Evolutionary conservation across 2,888 invertebrate species (phyloP), one percentile per base, ranked within the genome.

Genomic region (Hydroisotoma schaefferi): DNA sequence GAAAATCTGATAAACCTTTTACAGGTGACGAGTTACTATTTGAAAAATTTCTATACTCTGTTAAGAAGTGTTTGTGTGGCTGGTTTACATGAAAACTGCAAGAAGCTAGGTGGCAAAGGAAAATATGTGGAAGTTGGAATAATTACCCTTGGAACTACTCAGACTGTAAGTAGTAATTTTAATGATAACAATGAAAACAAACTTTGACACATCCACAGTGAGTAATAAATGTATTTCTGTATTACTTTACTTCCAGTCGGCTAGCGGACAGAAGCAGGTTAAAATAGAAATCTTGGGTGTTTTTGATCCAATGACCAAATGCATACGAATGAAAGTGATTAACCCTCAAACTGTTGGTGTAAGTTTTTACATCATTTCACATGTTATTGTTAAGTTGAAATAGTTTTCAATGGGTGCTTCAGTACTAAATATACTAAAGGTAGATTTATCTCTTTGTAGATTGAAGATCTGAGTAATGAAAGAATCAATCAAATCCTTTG

Each of bases 281-380:
- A 90, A 90, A 76, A 90, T 92, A 0, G 91, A 92, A 77, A 90
- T 93, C 5, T 79, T 93, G 47, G 92, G 92, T 0, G 86, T 90
- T 2, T 78, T 90, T 63, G 90, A 93, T 77, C 83, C 85, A 4
- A 80, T 82, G 3, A 85, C 86, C 23, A 87, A 87, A 77, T 78
- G 83, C 63, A 80, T 92, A 59, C 82, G 90, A 18, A 80, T 93
- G 29, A 82, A 89, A 59, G 91, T 91, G 0, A 87, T 91, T 1
- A 91, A 91, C 73, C 91, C 43, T 4, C 40, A 53, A 25, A 25
- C 5, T 25, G 46, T 40, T 40, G 40, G 40, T 5, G 40, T 40
- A 15, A 15, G n/a, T 15, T 15, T 28, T 27, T 18, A 51, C 10
- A 53, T 33, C 15, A 15, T 2, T 15, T 26, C 2, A 10, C 15